Evolutionary conservation across 2,797 vertebrate genomes (phyloP).

Genomic region (Myotis vivesi): DNA sequence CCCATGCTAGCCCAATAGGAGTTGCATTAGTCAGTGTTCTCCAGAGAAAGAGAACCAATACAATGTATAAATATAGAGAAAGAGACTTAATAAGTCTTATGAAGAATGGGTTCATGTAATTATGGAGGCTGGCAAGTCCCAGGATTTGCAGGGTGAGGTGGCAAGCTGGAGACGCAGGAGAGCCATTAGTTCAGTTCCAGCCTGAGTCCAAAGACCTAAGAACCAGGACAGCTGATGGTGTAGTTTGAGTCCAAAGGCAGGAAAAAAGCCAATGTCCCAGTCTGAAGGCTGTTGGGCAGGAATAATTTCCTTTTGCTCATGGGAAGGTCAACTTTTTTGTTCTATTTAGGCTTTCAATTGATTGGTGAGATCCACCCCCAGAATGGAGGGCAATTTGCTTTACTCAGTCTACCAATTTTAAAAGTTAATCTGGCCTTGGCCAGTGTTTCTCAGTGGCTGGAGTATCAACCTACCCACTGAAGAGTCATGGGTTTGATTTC

Average conservation of each 20-base stretch:
- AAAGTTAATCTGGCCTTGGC: background rate
- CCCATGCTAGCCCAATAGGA: background rate
- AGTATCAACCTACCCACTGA: too few relatives aligned
- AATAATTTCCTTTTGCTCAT: background rate
- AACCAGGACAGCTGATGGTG: background rate
- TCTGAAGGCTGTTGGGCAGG: background rate
- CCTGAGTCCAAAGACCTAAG: background rate
- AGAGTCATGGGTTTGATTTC: too few relatives aligned
- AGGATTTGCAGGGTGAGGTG: background rate
- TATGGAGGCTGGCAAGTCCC: background rate
- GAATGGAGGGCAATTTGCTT: background rate
- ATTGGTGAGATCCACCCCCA: background rate
- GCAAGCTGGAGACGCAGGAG: background rate
- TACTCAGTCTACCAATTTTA: background rate
- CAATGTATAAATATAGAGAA: background rate
- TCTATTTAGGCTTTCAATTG: background rate
- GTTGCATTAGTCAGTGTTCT: background rate
- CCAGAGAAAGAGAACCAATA: background rate
- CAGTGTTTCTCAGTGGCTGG: too few relatives aligned
- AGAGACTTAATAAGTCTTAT: background rate
- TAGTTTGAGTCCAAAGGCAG: background rate
- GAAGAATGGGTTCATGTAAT: background rate
- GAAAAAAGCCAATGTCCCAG: background rate
- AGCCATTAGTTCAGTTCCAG: background rate
- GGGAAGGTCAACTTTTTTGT: background rate